Percentiles rank a stretch among this genome's conserved stretches.
Evolutionary conservation across 2,113 vertebrate genomes (phyloP).

Genomic region (Cyprinodon brontotheroides): DNA sequence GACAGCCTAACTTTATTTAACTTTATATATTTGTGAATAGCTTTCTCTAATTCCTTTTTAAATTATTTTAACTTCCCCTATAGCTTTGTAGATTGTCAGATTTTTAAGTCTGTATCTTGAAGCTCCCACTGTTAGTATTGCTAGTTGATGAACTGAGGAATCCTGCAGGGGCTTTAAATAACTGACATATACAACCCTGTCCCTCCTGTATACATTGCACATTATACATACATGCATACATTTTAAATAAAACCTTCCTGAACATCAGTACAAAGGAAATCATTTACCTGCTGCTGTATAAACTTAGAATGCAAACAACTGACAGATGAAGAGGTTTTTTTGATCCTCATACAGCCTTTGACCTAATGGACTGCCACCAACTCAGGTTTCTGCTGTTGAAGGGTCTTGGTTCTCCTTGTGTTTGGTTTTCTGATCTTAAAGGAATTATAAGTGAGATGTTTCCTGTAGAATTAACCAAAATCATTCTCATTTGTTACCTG

Average conservation of each 20-base stretch:
- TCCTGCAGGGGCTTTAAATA: too few species aligned
- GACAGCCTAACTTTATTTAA: too few species aligned
- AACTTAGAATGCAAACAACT: not conserved
- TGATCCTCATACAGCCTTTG: not conserved
- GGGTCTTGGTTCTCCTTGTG: not conserved
- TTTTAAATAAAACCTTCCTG: not conserved
- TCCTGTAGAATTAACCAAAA: too few species aligned
- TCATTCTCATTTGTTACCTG: too few species aligned
- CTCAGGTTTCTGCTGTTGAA: not conserved
- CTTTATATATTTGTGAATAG: too few species aligned
- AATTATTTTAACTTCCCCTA: too few species aligned
- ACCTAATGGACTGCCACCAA: not conserved
- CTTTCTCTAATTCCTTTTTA: too few species aligned
- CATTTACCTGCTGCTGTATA: not conserved
- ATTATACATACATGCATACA: too few species aligned
- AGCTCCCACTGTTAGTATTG: not conserved
- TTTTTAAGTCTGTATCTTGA: not conserved
- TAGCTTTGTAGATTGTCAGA: not conserved
- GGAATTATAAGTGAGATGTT: not conserved
- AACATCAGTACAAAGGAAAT: not conserved
- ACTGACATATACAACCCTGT: not conserved
- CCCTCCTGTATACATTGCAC: not conserved
- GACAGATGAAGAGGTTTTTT: not conserved
- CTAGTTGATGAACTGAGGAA: not conserved
- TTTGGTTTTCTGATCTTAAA: not conserved